A percentile compares a stretch with the other conserved stretches of the same genome.
These are phyloP conservation scores for roundworm (Caenorhabditis elegans) DNA, from an alignment of 1,140 invertebrate species.

Conservation along the genomic window WBcel235 BX284605.5:6551501-6552000, in stretches of 20 bases:
- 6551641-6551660: not conserved
- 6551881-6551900: conserved; percentile 64
- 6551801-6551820: not conserved
- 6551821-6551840: not conserved
- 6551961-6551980: not conserved
- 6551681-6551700: conserved; percentile 21
- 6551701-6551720: conserved; percentile 39
- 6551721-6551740: conserved; percentile 45
- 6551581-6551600: not conserved
- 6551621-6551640: conserved; percentile 21
- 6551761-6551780: conserved; percentile 28
- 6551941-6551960: not conserved
- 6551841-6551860: conserved; percentile 48
- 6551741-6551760: conserved; percentile 22
- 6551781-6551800: not conserved
- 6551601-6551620: conserved; percentile 33
- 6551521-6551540: conserved; percentile 14
- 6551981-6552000: not conserved
- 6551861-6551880: conserved; percentile 65
- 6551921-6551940: conserved; percentile 61
- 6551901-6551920: conserved; percentile 65
- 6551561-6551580: conserved; percentile 39
- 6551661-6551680: not conserved
- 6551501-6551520: conserved; percentile 33
- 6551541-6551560: conserved; percentile 36